Evolutionary conservation across 2,888 invertebrate genomes (phyloP).

Genomic region (Drosophila acutilabella): DNA sequence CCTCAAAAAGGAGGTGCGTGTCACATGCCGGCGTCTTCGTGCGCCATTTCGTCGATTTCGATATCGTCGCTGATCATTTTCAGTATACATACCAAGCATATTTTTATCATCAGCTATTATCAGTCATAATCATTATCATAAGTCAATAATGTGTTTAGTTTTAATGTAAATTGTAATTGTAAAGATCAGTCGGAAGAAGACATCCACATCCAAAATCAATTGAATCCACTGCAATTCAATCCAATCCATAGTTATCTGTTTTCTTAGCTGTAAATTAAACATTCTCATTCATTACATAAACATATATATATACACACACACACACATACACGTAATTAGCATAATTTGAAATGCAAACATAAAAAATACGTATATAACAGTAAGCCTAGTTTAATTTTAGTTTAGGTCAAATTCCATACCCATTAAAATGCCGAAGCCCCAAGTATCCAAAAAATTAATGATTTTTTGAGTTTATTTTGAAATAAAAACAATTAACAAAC

Average conservation of each 20-base stretch:
- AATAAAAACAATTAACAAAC: constrained; percentile 33
- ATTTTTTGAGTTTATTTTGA: constrained; percentile 15
- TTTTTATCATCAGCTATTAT: constrained; percentile 34
- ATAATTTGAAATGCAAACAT: constrained; percentile 49
- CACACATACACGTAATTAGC: constrained; percentile 47
- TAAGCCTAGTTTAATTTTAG: constrained; percentile 73
- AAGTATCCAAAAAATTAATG: constrained; percentile 48
- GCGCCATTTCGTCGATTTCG: constrained; percentile 84
- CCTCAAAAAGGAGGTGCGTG: constrained; percentile 84
- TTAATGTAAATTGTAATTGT: constrained; percentile 39
- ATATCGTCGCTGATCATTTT: constrained; percentile 81
- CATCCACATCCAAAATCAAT: constrained; percentile 4
- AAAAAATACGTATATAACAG: constrained; percentile 42
- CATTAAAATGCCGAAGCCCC: constrained; percentile 28
- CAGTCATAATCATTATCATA: constrained; percentile 7
- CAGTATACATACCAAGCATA: constrained; percentile 14
- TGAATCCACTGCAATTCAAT: neutral
- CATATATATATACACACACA: constrained; percentile 2
- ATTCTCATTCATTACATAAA: constrained; percentile 13
- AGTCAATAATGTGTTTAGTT: constrained; percentile 42
- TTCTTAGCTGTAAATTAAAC: constrained; percentile 34
- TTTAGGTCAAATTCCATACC: constrained; percentile 68
- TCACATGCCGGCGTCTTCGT: constrained; percentile 81
- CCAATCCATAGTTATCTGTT: constrained; percentile 2
- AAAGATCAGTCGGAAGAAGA: constrained; percentile 25